Evolutionary conservation across 2,113 vertebrate species (phyloP), one percentile per base, ranked within the genome.

Genomic region (Microcebus lehilahytsara): DNA sequence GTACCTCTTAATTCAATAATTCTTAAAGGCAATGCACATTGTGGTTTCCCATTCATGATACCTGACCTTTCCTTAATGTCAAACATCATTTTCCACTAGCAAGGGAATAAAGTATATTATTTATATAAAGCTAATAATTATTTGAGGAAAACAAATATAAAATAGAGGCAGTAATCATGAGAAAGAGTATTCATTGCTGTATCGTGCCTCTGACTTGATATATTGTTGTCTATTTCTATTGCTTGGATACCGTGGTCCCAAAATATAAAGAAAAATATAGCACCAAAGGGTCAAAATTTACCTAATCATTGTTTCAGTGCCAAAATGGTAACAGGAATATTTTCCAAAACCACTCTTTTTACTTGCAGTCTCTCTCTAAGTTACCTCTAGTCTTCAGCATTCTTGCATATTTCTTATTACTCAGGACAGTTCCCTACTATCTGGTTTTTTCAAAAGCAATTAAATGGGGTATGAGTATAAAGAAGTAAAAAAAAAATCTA

Each of bases 41-140:
- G 98, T 98, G 98, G 98, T 97, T 98, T 98, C 96, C 95, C 95
- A 97, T 95, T 96, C 97, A 98, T 95, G 98, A 98, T 97, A 98
- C 96, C 96, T 98, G 98, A 98, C 98, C 98, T 98, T 99, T 99
- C 98, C 90, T 98, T 98, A 98, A 99, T 99, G 98, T 99, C 98
- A 98, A 97, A 98, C 97, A 98, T 92, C 94, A 98, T 98, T 98
- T 98, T 97, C 93, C 69, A 98, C 97, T 96, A 98, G 89, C 98
- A 96, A 96, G 97, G 98, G 97, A 98, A 98, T 97, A 98, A 97
- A 98, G 96, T 98, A 60, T 98, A 98, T 97, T 97, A 98, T 98
- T 98, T 98, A 96, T 98, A 98, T 98, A 98, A 97, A 98, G 97
- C 97, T 98, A 98, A 98, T 98, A 97, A 98, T 99, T 99, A 98